These are phyloP conservation scores for Cephus runcator DNA, from an alignment of 2,888 invertebrate species.

Conservation along the genomic window DNA sequence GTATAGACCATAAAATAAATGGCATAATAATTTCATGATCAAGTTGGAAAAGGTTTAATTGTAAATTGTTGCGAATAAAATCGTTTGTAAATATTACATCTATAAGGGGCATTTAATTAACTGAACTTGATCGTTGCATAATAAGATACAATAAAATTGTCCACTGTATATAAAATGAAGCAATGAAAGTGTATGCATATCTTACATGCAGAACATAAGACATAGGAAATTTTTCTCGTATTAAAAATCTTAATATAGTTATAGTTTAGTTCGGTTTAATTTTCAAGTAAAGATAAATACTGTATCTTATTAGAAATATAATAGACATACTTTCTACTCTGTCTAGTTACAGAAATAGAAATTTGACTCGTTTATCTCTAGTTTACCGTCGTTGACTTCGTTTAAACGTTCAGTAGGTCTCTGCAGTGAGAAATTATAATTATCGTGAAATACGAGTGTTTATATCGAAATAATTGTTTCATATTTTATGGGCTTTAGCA, in stretches of 20 bases:
- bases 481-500: neutral
- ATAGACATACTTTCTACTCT: too few relatives aligned
- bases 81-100: slow-evolving; percentile 1
- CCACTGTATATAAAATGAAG: neutral
- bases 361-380: neutral
- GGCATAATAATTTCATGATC: neutral
- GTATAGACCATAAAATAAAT: neutral
- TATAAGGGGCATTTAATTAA: neutral
- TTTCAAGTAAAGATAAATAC: neutral
- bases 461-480: neutral
- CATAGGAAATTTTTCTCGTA: neutral
- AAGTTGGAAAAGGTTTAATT: neutral
- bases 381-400: neutral
- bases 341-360: neutral
- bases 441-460: neutral
- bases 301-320: neutral
- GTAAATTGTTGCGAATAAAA: slow-evolving; percentile 3
- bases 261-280: neutral
- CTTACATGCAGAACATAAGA: neutral
- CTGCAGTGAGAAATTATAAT: neutral
- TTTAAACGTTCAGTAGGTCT: neutral
- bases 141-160: neutral
- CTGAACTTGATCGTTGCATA: neutral
- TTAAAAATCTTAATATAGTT: neutral
- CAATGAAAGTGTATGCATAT: neutral